A percentile compares a stretch with the other conserved stretches of the same genome.
Evolutionary conservation across 1,140 invertebrate genomes (phyloP).

Genomic region (Anadara kagoshimensis): DNA sequence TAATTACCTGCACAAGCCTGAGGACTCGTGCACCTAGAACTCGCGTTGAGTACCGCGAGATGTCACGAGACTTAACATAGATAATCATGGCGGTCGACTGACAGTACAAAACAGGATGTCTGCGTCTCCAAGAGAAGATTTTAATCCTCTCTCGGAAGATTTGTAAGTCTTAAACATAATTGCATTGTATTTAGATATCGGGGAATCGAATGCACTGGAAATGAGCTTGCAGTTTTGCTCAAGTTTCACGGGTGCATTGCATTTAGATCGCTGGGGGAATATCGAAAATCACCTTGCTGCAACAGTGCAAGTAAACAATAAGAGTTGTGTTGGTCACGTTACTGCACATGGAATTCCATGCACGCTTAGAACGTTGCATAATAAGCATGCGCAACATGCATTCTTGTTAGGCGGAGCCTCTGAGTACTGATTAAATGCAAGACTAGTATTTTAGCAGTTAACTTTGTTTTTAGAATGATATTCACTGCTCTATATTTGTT

Average conservation of each 20-base stretch:
- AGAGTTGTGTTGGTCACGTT: slow-evolving; percentile 1
- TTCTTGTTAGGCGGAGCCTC: too few species aligned
- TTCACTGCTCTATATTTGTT: too few species aligned
- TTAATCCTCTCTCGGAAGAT: slow-evolving; percentile 41
- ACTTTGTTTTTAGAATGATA: too few species aligned
- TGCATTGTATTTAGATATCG: too few species aligned
- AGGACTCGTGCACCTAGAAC: slow-evolving; percentile 5
- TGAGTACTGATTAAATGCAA: too few species aligned
- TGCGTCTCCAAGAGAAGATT: slow-evolving; percentile 46
- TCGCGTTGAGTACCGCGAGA: slow-evolving; percentile 21
- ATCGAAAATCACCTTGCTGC: background rate
- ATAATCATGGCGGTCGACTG: slow-evolving; percentile 24
- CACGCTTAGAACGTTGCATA: background rate
- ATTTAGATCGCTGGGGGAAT: too few species aligned
- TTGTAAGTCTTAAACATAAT: background rate
- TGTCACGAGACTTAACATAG: slow-evolving; percentile 32
- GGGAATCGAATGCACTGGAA: too few species aligned
- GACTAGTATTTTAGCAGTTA: too few species aligned
- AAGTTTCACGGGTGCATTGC: too few species aligned
- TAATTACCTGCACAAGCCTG: too few species aligned
- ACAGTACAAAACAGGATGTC: slow-evolving; percentile 18
- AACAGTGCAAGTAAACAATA: slow-evolving; percentile 7
- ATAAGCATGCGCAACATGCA: background rate
- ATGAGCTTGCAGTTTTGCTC: too few species aligned
- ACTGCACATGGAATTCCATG: background rate